Evolutionary conservation across 30 jellyfish, hydroid and myxozoan species (phyloP).

Genomic region (Turritopsis rubra): DNA sequence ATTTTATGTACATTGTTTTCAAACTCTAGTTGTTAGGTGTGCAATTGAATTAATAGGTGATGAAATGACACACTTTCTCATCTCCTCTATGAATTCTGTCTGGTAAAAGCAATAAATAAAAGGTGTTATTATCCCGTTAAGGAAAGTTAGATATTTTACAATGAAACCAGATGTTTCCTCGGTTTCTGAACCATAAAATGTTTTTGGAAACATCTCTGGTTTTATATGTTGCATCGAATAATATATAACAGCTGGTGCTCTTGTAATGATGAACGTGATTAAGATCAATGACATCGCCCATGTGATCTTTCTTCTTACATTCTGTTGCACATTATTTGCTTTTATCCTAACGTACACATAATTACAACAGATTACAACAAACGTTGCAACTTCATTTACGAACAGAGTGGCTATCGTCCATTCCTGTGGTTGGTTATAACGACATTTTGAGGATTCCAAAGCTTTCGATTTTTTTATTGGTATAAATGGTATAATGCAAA

Average conservation of each 20-base stretch:
- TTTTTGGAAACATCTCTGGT: not conserved
- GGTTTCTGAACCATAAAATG: not conserved
- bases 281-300: not conserved
- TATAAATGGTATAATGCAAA: not conserved
- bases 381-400: not conserved
- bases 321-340: not conserved
- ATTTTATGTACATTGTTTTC: not conserved
- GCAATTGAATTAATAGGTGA: not conserved
- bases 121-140: not conserved
- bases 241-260: not conserved
- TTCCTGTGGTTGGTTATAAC: not conserved
- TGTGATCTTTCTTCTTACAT: not conserved
- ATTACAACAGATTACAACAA: not conserved
- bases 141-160: not conserved
- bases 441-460: constrained; percentile 10
- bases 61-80: not conserved
- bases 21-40: not conserved
- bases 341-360: not conserved
- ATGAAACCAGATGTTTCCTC: not conserved
- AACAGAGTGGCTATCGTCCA: not conserved
- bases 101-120: not conserved
- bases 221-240: not conserved
- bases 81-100: not conserved
- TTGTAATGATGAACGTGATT: not conserved
- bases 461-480: constrained; percentile 3